A percentile compares a stretch with the other conserved stretches of the same genome.
Conservation (phyloP, 2,888 invertebrate genomes). For the Phaedon cochleariae region DNA sequence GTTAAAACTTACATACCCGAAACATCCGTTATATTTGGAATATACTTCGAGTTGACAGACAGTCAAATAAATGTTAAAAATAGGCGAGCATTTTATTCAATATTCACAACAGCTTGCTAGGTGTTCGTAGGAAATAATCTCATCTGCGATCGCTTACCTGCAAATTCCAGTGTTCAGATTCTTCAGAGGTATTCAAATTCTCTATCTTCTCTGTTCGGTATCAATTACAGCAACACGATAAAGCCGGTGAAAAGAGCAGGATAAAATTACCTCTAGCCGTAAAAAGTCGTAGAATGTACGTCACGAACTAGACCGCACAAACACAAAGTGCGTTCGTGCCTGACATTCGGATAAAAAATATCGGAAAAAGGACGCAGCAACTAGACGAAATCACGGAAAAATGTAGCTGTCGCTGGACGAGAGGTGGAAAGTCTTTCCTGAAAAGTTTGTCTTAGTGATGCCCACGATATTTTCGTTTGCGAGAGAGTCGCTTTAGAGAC, state of each 20-base stretch:
- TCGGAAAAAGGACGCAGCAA: slow-evolving; percentile 23
- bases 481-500: no score
- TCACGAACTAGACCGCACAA: slow-evolving; percentile 35
- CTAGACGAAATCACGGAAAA: slow-evolving; percentile 27
- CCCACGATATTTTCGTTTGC: no score
- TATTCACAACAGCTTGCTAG: no score
- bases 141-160: no score
- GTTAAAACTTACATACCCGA: no score
- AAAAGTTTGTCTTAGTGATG: not conserved
- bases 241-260: not conserved
- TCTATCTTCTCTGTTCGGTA: not conserved
- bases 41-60: no score
- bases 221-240: not conserved
- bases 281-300: slow-evolving; percentile 25
- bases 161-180: not conserved
- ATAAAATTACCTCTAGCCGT: slow-evolving; percentile 11
- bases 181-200: not conserved
- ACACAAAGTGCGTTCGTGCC: slow-evolving; percentile 35
- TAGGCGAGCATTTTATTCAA: no score
- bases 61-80: no score
- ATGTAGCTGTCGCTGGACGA: slow-evolving; percentile 3
- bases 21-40: no score
- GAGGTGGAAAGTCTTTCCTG: not conserved
- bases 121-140: no score
- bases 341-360: slow-evolving; percentile 28